Evolutionary conservation across 2,888 invertebrate genomes (phyloP).

Genomic region (Idaea biselata): DNA sequence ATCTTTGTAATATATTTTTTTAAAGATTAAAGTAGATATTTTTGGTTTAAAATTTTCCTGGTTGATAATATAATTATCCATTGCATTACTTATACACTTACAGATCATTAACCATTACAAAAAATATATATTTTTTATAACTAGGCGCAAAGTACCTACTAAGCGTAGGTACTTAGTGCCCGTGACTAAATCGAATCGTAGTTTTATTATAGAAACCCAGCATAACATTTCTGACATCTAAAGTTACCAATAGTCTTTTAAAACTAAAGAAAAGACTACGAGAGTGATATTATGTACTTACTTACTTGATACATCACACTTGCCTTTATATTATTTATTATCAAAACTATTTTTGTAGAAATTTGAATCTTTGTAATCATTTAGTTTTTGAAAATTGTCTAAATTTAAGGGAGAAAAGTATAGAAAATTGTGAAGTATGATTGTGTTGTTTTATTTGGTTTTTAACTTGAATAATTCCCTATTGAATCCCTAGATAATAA

Average conservation of each 20-base stretch:
- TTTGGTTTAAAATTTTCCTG: no score
- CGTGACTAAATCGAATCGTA: no score
- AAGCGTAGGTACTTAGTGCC: no score
- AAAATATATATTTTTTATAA: no score
- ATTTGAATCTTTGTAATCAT: constrained; percentile 37
- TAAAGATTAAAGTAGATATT: no score
- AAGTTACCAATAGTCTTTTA: constrained; percentile 76
- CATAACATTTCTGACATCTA: constrained; percentile 29
- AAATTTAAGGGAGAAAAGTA: constrained; percentile 69
- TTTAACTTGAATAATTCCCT: no score
- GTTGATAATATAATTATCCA: no score
- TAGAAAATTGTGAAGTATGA: constrained; percentile 64
- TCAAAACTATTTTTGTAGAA: constrained; percentile 58
- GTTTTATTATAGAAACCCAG: background rate
- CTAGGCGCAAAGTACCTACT: no score
- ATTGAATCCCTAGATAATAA: no score
- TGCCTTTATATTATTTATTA: constrained; percentile 64
- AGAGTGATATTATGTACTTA: constrained; percentile 39
- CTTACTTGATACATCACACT: constrained; percentile 50
- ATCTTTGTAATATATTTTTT: no score
- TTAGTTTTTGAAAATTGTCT: constrained; percentile 58
- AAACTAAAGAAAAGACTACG: constrained; percentile 34
- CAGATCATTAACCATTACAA: no score
- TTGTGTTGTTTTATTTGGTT: constrained; percentile 40
- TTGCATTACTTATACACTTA: no score